phyloP scores from a whole-genome alignment of 2,797 vertebrate species.

The Synaphobranchus kaupii region DNA sequence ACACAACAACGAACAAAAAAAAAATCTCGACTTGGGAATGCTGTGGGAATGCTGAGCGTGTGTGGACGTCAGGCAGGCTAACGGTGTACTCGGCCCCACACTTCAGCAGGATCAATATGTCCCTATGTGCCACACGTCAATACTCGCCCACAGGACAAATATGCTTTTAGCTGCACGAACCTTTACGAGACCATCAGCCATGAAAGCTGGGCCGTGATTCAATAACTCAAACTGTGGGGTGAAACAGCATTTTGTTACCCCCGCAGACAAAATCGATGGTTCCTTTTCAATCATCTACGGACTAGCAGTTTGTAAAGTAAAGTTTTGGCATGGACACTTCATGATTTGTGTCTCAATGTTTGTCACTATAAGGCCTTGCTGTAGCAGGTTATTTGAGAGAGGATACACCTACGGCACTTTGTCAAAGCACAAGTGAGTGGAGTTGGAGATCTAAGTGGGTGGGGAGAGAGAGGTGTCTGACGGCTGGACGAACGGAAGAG shows the following conservation, averaged over 20 bases:
- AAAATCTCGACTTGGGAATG: background rate
- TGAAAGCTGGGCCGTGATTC: background rate
- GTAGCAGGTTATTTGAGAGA: background rate
- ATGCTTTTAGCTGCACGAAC: constrained; percentile 8
- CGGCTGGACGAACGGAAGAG: background rate
- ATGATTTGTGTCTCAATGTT: background rate
- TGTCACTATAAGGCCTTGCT: background rate
- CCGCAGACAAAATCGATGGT: constrained; percentile 19
- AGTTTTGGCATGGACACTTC: background rate
- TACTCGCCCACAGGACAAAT: constrained; percentile 16
- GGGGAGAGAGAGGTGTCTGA: background rate
- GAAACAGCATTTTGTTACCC: background rate
- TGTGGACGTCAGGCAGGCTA: background rate
- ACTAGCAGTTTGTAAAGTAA: background rate
- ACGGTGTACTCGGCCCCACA: no score
- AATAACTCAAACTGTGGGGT: constrained; percentile 14
- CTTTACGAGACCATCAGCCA: constrained; percentile 8
- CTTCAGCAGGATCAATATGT: background rate
- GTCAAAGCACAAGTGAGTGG: background rate
- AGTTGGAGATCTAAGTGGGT: background rate
- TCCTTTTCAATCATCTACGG: background rate
- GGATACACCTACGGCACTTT: background rate
- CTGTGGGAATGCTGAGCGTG: background rate
- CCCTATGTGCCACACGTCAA: constrained; percentile 10
- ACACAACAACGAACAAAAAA: background rate